Percentiles rank a stretch among this genome's conserved stretches.
Evolutionary conservation across 2,113 vertebrate species (phyloP).

Genomic region (Ailurus styani): DNA sequence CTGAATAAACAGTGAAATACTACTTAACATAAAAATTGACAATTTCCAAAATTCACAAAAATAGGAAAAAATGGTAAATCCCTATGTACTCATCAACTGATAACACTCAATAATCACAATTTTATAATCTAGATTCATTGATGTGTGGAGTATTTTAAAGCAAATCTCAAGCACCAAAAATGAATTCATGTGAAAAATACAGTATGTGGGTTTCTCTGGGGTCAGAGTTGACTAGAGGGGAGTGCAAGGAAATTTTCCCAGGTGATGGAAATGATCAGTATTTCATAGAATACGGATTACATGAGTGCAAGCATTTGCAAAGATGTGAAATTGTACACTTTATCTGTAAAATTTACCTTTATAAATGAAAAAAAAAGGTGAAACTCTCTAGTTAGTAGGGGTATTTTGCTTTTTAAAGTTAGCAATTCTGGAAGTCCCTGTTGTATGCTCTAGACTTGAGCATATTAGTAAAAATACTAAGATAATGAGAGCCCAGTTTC

Average conservation of each 20-base stretch:
- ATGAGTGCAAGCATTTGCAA: neutral
- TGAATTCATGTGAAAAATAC: neutral
- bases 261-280: neutral
- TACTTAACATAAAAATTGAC: neutral
- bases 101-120: neutral
- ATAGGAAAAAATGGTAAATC: neutral
- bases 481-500: neutral
- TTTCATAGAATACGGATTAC: neutral
- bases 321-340: neutral
- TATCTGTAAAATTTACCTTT: neutral
- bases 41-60: neutral
- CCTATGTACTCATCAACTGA: neutral
- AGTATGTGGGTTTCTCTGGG: neutral
- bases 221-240: neutral
- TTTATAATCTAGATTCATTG: neutral
- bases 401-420: neutral
- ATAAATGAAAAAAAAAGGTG: no score
- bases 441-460: neutral
- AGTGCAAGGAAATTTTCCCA: neutral
- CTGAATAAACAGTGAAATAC: neutral
- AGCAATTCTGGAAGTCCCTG: neutral
- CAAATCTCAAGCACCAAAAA: neutral
- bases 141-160: neutral
- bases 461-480: neutral
- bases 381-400: neutral